phyloP scores from a whole-genome alignment of 2,113 vertebrate species.

The Microcebus tavaratra region DNA sequence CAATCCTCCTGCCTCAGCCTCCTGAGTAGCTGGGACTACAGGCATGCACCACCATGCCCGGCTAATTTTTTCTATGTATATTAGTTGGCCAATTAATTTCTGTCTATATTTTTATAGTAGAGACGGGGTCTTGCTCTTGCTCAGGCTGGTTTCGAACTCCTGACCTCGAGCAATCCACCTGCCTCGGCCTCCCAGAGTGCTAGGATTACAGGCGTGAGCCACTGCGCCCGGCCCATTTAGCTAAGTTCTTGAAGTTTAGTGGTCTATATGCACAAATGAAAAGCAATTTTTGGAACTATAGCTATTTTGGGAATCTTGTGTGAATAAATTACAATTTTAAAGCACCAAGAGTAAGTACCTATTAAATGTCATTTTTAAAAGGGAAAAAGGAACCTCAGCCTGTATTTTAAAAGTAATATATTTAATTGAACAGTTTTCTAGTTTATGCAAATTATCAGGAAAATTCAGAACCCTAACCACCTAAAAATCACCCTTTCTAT shows the following conservation, averaged over 20 bases:
- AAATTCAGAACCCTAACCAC: neutral
- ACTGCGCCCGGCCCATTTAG: neutral
- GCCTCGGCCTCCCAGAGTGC: no score
- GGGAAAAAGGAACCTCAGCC: neutral
- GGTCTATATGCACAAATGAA: conserved; percentile 5
- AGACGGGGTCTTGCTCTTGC: no score
- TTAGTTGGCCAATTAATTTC: no score
- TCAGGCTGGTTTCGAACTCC: no score
- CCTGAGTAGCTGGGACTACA: no score
- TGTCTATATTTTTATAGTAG: no score
- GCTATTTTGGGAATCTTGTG: neutral
- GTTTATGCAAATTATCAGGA: neutral
- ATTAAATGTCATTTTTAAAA: conserved; percentile 39
- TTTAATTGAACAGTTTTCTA: neutral
- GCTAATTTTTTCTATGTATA: no score
- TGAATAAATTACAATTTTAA: conserved; percentile 46
- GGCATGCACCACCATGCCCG: no score
- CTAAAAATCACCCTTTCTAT: neutral
- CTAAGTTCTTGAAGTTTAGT: conserved; percentile 15
- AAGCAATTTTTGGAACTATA: conserved; percentile 5
- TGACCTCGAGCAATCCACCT: no score
- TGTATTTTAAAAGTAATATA: conserved; percentile 20
- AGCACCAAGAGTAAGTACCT: neutral
- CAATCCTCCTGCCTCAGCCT: no score
- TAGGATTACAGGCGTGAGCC: no score